A percentile compares a stretch with the other conserved stretches of the same genome.
Conservation (phyloP, 1,140 invertebrate genomes). For the Drosophila willistoni region DNA sequence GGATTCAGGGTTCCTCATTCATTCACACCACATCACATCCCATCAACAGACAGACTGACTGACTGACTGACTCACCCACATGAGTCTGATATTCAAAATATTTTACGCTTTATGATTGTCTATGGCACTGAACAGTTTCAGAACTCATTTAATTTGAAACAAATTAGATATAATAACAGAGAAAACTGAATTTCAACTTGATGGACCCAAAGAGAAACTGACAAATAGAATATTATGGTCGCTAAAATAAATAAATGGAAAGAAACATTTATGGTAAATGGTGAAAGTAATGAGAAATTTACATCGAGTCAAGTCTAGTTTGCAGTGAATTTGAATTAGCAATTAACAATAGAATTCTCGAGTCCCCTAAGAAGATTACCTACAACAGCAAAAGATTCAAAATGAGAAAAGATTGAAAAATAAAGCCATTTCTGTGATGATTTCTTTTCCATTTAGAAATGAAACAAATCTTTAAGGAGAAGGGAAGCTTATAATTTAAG, state of each 20-base stretch:
- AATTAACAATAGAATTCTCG: too few relatives aligned
- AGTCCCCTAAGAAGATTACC: too few relatives aligned
- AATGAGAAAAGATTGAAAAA: too few relatives aligned
- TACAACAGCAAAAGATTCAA: too few relatives aligned
- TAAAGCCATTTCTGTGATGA: too few relatives aligned
- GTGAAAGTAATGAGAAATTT: neutral
- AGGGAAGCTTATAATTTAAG: too few relatives aligned
- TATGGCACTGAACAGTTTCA: constrained; percentile 52
- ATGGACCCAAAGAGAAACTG: constrained; percentile 4
- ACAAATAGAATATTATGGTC: neutral
- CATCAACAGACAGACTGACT: neutral
- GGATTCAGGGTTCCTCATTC: neutral
- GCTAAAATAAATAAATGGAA: constrained; percentile 29
- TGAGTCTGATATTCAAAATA: constrained; percentile 35
- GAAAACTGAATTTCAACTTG: constrained; percentile 42
- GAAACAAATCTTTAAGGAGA: too few relatives aligned
- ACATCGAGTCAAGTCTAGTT: too few relatives aligned
- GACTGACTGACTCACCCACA: constrained; percentile 13
- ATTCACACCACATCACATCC: constrained; percentile 2
- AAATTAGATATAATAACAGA: constrained; percentile 72
- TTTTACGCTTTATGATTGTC: constrained; percentile 62
- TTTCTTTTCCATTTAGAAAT: too few relatives aligned
- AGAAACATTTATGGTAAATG: neutral
- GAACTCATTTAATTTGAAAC: constrained; percentile 78
- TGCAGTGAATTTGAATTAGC: too few relatives aligned